Base-by-base conservation (phyloP, 2,888 invertebrate species). In the Pyralis farinalis region DNA sequence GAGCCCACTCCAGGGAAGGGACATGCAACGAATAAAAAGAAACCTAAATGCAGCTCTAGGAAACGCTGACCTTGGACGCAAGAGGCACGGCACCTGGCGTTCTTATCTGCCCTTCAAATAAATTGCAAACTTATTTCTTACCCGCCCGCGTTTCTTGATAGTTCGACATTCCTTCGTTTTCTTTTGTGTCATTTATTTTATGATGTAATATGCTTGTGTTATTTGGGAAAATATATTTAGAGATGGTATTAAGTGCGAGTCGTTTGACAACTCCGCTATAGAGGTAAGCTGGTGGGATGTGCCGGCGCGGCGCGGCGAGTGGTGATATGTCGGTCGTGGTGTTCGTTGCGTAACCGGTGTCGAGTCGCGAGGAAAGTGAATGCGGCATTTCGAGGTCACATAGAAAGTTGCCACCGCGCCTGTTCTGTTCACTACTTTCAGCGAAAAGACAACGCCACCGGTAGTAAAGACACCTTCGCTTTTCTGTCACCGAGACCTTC, bases 41-140 rank as follows among this genome's bases (percentile, higher is more conserved):
- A 79, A 78, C 79, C 82, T 78, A 87, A 77, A 85, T 85, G 87
- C 86, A 87, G 75, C 87, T 84, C 87, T 87, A 88, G 86, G 87
- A 87, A 87, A 81, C 69, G 76, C 81, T 85, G 79, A 78, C 87
- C 88, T 88, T 88, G 87, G 71, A 75, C 76, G 70, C 81, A 79
- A 79, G 74, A 78, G 82, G 76, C 82, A 70, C 61, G 80, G 84
- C 88, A 88, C 85, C 87, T 88, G 87, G 87, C 75, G 86, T 87
- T 85, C 83, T 88, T 86, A 76, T 82, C 63, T 82, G 79, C 75
- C 79, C 80, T 83, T 85, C 73, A 64, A 74, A 77, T 76, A 82
- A 76, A 74, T 80, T 76, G 83, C 83, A 70, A 77, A 74, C 72
- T 70, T 77, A 79, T 77, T 81, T 74, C 73, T 71, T 77, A 77